Percentiles rank a stretch among this genome's conserved stretches.
phyloP scores from a whole-genome alignment of 2,113 vertebrate genomes.

The Trematomus loennbergii region DNA sequence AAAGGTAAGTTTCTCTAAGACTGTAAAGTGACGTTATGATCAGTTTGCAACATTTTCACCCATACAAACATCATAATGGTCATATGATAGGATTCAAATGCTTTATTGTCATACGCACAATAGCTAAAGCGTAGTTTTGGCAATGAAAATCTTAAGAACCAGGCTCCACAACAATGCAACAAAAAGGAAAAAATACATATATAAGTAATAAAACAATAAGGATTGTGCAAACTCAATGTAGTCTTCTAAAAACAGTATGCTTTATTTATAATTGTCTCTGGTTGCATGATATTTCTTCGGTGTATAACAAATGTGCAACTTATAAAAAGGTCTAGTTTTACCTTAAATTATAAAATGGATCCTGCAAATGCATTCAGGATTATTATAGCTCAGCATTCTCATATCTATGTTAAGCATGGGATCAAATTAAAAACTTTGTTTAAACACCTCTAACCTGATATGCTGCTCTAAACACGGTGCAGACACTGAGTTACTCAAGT shows the following conservation, averaged over 20 bases:
- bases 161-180: too few relatives aligned
- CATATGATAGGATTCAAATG: background rate
- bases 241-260: background rate
- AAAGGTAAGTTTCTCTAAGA: background rate
- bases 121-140: too few relatives aligned
- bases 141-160: too few relatives aligned
- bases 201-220: too few relatives aligned
- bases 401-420: background rate
- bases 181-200: too few relatives aligned
- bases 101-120: too few relatives aligned
- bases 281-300: background rate
- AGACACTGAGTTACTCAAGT: constrained; percentile 20
- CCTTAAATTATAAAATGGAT: too few relatives aligned
- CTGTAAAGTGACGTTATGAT: background rate
- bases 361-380: background rate
- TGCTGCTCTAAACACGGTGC: constrained; percentile 7
- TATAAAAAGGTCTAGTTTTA: background rate
- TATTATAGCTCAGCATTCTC: too few relatives aligned
- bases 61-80: background rate
- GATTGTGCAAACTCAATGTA: background rate
- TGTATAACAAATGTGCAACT: background rate
- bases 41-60: background rate
- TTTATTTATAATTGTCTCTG: background rate
- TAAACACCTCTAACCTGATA: background rate
- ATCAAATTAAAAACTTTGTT: background rate